Evolutionary conservation across 1,140 invertebrate genomes (phyloP).

Genomic region (Chionoecetes opilio): DNA sequence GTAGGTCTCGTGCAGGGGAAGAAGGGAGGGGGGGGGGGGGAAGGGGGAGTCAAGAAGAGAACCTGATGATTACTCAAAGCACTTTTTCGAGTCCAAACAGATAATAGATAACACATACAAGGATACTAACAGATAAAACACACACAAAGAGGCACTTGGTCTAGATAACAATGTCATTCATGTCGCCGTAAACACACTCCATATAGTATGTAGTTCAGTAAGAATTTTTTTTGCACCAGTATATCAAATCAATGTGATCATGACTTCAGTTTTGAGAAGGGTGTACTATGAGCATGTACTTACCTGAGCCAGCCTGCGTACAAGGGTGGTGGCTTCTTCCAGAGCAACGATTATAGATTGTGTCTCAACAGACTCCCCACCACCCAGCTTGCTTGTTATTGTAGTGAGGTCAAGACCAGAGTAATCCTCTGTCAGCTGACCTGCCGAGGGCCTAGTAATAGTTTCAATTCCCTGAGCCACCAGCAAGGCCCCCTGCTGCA

Average conservation of each 20-base stretch:
- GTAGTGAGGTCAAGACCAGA: conserved; percentile 84
- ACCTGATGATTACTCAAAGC: not conserved
- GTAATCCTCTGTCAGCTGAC: conserved; percentile 83
- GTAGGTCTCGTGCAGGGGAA: too few relatives aligned
- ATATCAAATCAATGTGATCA: not conserved
- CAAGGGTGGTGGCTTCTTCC: conserved; percentile 70
- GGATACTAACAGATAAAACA: not conserved
- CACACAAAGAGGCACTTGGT: not conserved
- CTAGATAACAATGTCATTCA: not conserved
- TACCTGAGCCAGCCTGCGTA: conserved; percentile 73
- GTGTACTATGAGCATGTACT: not conserved
- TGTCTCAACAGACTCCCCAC: conserved; percentile 81
- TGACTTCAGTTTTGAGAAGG: not conserved
- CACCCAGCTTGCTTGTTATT: conserved; percentile 70
- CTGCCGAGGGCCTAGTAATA: conserved; percentile 85
- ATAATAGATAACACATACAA: not conserved
- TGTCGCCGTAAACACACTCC: not conserved
- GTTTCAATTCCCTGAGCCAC: conserved; percentile 91
- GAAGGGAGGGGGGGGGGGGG: too few relatives aligned
- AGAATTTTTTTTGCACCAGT: too few relatives aligned
- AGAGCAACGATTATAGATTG: conserved; percentile 81
- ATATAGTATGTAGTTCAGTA: too few relatives aligned
- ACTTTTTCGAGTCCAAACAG: too few relatives aligned
- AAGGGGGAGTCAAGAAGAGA: not conserved
- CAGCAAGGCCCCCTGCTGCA: conserved; percentile 91